Conservation (phyloP, 2,888 invertebrate species). For the Norana najaformis region DNA sequence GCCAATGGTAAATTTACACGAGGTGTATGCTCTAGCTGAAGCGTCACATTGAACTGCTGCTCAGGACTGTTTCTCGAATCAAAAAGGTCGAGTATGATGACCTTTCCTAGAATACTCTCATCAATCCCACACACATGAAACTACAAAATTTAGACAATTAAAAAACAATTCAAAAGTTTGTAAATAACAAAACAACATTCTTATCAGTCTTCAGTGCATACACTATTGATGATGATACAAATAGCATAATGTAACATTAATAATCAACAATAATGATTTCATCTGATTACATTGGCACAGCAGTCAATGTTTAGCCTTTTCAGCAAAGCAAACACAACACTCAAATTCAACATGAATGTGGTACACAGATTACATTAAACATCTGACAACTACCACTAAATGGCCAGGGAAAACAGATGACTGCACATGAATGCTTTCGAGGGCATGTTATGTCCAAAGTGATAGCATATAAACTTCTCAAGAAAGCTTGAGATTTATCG, state of each 20-base stretch:
- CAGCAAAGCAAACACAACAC: background rate
- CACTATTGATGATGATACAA: background rate
- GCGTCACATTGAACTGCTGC: too few relatives aligned
- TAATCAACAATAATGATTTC: conserved; percentile 13
- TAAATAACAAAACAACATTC: background rate
- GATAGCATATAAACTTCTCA: background rate
- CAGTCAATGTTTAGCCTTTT: background rate
- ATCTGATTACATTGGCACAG: background rate
- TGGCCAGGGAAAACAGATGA: background rate
- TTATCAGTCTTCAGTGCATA: background rate
- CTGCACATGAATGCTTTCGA: background rate
- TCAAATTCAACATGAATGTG: background rate
- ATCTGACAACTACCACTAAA: background rate
- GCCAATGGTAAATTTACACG: too few relatives aligned
- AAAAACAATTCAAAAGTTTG: conserved; percentile 4
- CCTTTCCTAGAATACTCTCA: background rate
- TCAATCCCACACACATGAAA: background rate
- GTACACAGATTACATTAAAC: background rate
- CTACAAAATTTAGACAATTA: background rate
- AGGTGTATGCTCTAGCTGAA: too few relatives aligned
- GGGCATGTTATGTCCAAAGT: background rate
- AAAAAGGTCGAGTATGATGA: too few relatives aligned
- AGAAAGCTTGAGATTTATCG: background rate
- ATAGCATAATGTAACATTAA: background rate
- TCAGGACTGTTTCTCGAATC: too few relatives aligned